Conservation (phyloP, 1,140 invertebrate genomes). For the Drosophila kikkawai region DNA sequence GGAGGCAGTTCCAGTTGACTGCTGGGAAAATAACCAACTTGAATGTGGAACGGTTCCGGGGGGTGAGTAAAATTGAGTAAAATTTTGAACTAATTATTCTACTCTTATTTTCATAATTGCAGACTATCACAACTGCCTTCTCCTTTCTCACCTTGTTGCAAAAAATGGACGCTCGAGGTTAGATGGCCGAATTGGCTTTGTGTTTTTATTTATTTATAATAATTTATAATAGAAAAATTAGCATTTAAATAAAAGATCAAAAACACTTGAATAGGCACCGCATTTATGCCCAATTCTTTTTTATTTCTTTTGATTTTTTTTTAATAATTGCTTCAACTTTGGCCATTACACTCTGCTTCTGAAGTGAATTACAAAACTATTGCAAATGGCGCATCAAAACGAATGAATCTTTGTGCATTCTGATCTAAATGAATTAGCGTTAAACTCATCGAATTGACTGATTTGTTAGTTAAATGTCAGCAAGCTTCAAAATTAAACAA, state of each 20-base stretch:
- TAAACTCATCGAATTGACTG: background rate
- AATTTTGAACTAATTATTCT: background rate
- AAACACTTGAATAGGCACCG: conserved; percentile 37
- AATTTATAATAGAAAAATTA: conserved; percentile 50
- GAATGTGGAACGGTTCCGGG: conserved; percentile 72
- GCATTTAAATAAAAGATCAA: conserved; percentile 33
- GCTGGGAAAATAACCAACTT: conserved; percentile 74
- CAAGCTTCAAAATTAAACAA: background rate
- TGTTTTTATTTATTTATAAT: conserved; percentile 35
- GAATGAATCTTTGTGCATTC: background rate
- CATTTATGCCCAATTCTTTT: conserved; percentile 5
- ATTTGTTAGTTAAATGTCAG: background rate
- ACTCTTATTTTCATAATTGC: background rate
- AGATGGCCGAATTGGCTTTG: conserved; percentile 19
- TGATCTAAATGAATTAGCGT: background rate
- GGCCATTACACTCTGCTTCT: conserved; percentile 25
- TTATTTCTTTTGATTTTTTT: conserved; percentile 2
- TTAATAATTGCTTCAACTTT: conserved; percentile 28
- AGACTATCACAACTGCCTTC: conserved; percentile 81
- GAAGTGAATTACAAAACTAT: conserved; percentile 22
- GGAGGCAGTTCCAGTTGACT: conserved; percentile 62
- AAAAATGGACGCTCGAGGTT: conserved; percentile 69
- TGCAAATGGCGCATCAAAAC: background rate
- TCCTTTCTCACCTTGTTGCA: conserved; percentile 78
- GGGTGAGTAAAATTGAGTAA: conserved; percentile 23